Evolutionary conservation across 2,888 invertebrate genomes (phyloP), one percentile per base, ranked within the genome.

Genomic region (Leptogaster cylindrica): DNA sequence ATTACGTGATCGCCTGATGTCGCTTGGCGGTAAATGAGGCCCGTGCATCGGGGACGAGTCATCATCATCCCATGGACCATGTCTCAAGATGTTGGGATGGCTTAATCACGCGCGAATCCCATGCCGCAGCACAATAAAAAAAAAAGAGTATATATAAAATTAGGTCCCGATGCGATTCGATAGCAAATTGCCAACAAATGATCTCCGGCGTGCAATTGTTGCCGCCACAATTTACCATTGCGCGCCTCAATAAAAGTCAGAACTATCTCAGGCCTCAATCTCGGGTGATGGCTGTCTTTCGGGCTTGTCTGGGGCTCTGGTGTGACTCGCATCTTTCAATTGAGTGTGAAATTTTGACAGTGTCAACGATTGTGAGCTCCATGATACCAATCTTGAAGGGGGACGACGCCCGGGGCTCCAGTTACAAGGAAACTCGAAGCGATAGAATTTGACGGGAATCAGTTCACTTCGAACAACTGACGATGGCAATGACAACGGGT

Each of bases 161-260:
- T n/a, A n/a, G n/a, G n/a, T 18, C 46, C 16, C 46, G 50, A 50
- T 50, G n/a, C 48, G 27, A 16, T 8, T 5, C 18, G 52, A 52
- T 52, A 52, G 52, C 52, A 52, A 52, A 52, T 52, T 52, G 31
- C 52, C 33, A 52, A 52, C 52, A 52, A 52, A 52, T 52, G 52
- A 52, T 16, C 31, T 20, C 18, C 31, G 33, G 31, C 31, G 31
- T 31, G 31, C 16, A 52, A 33, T 52, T 31, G 16, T 31, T 23
- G 50, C 14, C 18, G 14, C 8, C 14, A 52, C 52, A 52, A 31
- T 31, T 52, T 52, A 31, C 52, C 52, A 52, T 52, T 20, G 52
- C 31, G 33, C 31, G 52, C 20, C 33, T 28, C 33, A 52, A 52
- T 52, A 52, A 52, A 52, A 52, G 52, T 52, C 52, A 52, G 20